Evolutionary conservation across 1,140 invertebrate genomes (phyloP), one percentile per base, ranked within the genome.

Genomic region (Augochlora pura): DNA sequence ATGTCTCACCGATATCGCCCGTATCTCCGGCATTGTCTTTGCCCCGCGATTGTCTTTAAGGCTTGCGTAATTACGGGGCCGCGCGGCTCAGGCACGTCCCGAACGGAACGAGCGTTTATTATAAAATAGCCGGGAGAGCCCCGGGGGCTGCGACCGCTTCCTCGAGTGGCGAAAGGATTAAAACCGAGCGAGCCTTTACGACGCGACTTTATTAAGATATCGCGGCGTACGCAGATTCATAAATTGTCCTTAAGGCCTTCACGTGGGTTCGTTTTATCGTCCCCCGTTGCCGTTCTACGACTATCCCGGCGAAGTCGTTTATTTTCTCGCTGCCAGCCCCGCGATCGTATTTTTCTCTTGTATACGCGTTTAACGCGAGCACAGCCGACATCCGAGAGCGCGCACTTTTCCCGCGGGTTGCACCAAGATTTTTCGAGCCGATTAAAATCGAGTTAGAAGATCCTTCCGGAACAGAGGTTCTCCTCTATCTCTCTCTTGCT

Each of bases 61-160:
- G 88, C 87, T 88, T 86, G 87, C 82, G 90, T 90, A 91, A 91
- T 91, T 91, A 90, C 86, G 80, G 87, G 54, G 21, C 18, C 18
- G 54, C 18, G 54, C 54, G 21, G 89, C 88, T 87, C 85, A 83
- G 87, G 80, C 85, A 80, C 85, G 85, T 86, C 85, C 42, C 16
- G 32, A 57, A 87, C 83, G 86, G 83, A 90, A 90, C 84, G 88
- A 86, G 82, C 83, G 70, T 88, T 90, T 83, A 87, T 90, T 83
- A 87, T 72, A 84, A 83, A 73, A 83, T 72, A 77, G 12, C 42
- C 42, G 42, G 42, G 42, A 46, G 14, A 46, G 77, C 69, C 52
- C 76, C 71, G 76, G 70, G 66, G 49, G 49, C 5, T 52, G 14
- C 68, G 72, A 71, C 62, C 76, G 83, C 83, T 89, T 88, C 87